phyloP scores from a whole-genome alignment of 2,888 invertebrate species.

The Melangyna quadrimaculata region DNA sequence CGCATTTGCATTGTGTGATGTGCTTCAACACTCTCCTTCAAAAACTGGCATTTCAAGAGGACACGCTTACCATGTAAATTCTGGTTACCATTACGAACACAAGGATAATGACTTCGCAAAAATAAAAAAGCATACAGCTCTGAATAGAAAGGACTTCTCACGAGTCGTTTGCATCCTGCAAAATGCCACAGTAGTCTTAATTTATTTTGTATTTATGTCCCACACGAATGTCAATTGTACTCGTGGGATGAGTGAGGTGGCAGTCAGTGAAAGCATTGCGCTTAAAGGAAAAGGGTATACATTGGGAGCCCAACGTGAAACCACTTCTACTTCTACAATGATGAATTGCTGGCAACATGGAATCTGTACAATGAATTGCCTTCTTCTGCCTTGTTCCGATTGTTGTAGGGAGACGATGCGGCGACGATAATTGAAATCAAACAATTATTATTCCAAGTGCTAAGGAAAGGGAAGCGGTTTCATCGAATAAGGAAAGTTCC shows the following conservation, averaged over 20 bases:
- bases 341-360: conserved; percentile 61
- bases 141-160: conserved; percentile 40
- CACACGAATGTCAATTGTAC: conserved; percentile 36
- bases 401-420: conserved; percentile 3
- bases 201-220: conserved; percentile 61
- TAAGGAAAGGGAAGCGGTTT: neutral
- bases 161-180: conserved; percentile 49
- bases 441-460: conserved; percentile 59
- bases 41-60: conserved; percentile 51
- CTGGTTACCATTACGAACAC: conserved; percentile 52
- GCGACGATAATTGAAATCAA: conserved; percentile 65
- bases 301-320: conserved; percentile 34
- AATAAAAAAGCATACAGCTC: conserved; percentile 29
- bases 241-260: neutral
- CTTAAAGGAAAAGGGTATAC: conserved; percentile 29
- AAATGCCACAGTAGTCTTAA: conserved; percentile 62
- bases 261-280: neutral
- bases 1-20: conserved; percentile 31
- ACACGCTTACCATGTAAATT: conserved; percentile 63
- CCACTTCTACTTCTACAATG: conserved; percentile 60
- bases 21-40: conserved; percentile 46
- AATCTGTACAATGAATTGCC: conserved; percentile 2
- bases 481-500: conserved; percentile 16
- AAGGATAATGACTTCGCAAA: conserved; percentile 24
- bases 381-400: neutral